Evolutionary conservation across 2,888 invertebrate genomes (phyloP).

Genomic region (Tryphoninae sp.): DNA sequence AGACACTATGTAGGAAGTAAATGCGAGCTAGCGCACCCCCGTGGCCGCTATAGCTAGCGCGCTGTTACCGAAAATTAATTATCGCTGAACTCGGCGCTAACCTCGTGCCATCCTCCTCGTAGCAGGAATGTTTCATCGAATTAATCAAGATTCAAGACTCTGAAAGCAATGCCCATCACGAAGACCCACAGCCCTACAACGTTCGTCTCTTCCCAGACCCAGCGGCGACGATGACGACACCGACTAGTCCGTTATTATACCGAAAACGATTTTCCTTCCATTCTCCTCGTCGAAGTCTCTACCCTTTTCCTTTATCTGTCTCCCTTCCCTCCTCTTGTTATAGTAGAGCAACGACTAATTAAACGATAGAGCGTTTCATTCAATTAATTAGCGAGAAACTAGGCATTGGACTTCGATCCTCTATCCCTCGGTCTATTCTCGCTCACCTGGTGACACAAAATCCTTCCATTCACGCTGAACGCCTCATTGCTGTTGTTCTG

Average conservation of each 20-base stretch:
- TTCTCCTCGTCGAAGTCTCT: constrained; percentile 33
- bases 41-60: constrained; percentile 1
- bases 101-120: constrained; percentile 35
- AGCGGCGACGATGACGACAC: constrained; percentile 30
- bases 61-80: constrained; percentile 61
- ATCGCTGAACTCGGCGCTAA: constrained; percentile 55
- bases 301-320: constrained; percentile 14
- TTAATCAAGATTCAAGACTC: constrained; percentile 63
- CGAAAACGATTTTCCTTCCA: constrained; percentile 54
- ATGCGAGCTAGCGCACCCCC: constrained; percentile 49
- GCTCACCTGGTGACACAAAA: constrained; percentile 6
- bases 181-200: constrained; percentile 31
- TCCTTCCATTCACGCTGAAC: constrained; percentile 32
- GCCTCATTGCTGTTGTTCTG: constrained; percentile 11
- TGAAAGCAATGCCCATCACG: constrained; percentile 57
- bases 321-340: constrained; percentile 1
- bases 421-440: neutral
- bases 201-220: constrained; percentile 47
- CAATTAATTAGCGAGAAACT: constrained; percentile 59
- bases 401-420: constrained; percentile 33
- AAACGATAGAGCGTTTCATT: constrained; percentile 61
- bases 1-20: constrained; percentile 29
- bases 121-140: constrained; percentile 60
- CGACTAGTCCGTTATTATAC: constrained; percentile 57
- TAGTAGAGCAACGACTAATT: constrained; percentile 41